Evolutionary conservation across 2,888 invertebrate species (phyloP).

Genomic region (Synanthedon andrenaeformis): DNA sequence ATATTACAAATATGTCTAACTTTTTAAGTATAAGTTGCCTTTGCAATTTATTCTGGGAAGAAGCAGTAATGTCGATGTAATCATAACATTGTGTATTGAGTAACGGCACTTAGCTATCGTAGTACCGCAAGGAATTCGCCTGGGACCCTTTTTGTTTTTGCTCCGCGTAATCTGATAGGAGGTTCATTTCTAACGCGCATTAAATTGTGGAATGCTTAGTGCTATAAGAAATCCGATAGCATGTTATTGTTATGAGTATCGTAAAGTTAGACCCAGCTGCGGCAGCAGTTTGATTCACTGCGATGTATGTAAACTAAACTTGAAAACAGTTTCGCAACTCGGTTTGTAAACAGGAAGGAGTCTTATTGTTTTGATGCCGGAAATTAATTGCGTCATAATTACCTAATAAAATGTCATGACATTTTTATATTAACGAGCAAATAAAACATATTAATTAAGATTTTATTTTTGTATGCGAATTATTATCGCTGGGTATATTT

Average conservation of each 20-base stretch:
- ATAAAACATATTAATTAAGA: too few species aligned
- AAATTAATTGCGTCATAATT: not conserved
- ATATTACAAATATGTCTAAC: not conserved
- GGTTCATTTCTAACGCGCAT: slow-evolving; percentile 13
- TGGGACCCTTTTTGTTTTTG: slow-evolving; percentile 32
- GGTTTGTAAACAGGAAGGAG: too few species aligned
- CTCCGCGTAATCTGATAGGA: slow-evolving; percentile 16
- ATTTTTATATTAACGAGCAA: too few species aligned
- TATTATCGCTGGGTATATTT: too few species aligned
- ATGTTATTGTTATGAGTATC: slow-evolving; percentile 13
- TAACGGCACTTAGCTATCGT: slow-evolving; percentile 11
- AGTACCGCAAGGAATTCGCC: slow-evolving; percentile 38
- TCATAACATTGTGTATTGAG: slow-evolving; percentile 3
- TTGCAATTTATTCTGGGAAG: slow-evolving; percentile 3
- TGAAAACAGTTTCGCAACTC: too few species aligned
- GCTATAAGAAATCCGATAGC: slow-evolving; percentile 29
- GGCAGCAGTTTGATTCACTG: not conserved
- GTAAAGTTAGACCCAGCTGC: not conserved
- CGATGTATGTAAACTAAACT: too few species aligned
- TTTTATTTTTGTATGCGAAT: too few species aligned
- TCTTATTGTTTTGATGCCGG: not conserved
- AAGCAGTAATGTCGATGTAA: slow-evolving; percentile 5
- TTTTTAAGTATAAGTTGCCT: not conserved
- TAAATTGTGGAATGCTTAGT: slow-evolving; percentile 15
- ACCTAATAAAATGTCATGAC: too few species aligned